These are phyloP conservation scores for Siphonodentalium dalli DNA, from an alignment of 2,888 invertebrate species.

Conservation along the genomic window DNA sequence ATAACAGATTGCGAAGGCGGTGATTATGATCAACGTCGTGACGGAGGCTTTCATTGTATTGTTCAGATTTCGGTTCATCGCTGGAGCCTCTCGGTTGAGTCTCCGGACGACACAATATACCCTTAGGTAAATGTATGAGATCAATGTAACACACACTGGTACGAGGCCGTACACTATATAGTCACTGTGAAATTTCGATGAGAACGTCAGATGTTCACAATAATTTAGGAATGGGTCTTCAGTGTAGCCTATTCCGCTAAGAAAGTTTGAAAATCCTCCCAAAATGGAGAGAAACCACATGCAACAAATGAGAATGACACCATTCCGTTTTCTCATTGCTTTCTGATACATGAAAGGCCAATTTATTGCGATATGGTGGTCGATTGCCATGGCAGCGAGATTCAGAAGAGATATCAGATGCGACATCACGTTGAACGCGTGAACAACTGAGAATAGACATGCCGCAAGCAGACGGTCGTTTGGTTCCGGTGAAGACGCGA, in stretches of 20 bases:
- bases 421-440: conserved; percentile 1
- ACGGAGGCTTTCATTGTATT: conserved; percentile 1
- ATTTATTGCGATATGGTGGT: conserved; percentile 8
- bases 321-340: background rate
- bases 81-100: background rate
- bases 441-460: background rate
- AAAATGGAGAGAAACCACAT: conserved; percentile 2
- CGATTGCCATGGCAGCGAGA: conserved; percentile 3
- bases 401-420: conserved; percentile 5
- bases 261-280: conserved; percentile 6
- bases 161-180: background rate
- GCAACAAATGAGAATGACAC: background rate
- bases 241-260: background rate
- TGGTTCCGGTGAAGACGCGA: background rate
- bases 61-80: background rate
- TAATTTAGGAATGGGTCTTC: background rate
- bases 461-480: background rate
- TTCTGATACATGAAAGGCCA: background rate
- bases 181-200: background rate
- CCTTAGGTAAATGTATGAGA: background rate
- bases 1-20: background rate
- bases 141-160: background rate
- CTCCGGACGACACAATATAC: background rate
- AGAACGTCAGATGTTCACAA: background rate
- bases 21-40: conserved; percentile 2